Evolutionary conservation across 2,113 vertebrate species (phyloP).

Genomic region (Mirza zaza): DNA sequence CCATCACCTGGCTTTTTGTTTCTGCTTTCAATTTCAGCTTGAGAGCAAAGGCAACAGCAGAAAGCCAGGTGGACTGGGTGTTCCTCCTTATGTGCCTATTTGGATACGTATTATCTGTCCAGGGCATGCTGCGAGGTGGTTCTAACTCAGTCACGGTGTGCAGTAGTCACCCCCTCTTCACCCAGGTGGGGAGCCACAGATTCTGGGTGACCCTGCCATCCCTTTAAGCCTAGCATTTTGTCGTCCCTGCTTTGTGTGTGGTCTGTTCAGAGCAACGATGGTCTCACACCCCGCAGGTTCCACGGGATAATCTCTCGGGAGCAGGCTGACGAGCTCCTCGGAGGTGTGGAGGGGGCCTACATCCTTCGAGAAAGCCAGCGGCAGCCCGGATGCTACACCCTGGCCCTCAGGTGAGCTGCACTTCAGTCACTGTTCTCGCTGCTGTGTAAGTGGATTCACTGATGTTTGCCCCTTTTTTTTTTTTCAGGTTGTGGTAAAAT

Average conservation of each 20-base stretch:
- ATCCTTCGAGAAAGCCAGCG: slow-evolving; percentile 98
- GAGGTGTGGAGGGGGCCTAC: slow-evolving; percentile 92
- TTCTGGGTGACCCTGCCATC: rapidly evolving
- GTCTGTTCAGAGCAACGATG: neutral
- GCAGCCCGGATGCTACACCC: slow-evolving; percentile 95
- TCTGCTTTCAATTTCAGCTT: neutral
- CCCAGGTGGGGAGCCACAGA: no score
- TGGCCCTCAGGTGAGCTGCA: slow-evolving; percentile 92
- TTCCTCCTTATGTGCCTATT: neutral
- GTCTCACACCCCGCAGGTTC: slow-evolving; percentile 87
- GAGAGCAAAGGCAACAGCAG: slow-evolving; percentile 3
- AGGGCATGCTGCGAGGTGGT: neutral
- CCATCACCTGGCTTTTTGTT: neutral
- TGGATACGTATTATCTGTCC: neutral
- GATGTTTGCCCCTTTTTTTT: neutral
- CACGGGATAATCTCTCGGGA: slow-evolving; percentile 96
- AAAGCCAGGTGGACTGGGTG: neutral
- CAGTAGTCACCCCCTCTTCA: neutral
- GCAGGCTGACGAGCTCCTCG: slow-evolving; percentile 93
- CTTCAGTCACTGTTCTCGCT: neutral
- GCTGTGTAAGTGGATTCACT: neutral
- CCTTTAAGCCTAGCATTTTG: neutral
- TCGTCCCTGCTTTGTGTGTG: no score
- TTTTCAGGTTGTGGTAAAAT: neutral
- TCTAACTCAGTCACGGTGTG: neutral